Conservation (phyloP, 2,113 vertebrate species). For the Tenrec ecaudatus region DNA sequence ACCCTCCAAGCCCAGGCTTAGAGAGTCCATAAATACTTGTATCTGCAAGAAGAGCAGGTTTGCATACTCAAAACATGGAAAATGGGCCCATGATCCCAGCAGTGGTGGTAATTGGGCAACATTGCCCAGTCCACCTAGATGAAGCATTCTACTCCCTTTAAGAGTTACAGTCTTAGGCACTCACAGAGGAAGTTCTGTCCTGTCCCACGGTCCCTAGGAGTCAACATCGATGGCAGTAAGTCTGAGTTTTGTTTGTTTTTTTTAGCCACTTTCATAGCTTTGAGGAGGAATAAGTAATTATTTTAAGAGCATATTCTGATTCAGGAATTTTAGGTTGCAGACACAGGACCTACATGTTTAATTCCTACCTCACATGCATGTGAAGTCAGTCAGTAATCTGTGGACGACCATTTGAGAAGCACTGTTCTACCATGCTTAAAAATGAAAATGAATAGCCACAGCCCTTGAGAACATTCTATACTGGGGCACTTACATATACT, state of each 20-base stretch:
- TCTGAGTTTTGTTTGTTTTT: background rate
- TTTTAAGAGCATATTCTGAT: constrained; percentile 11
- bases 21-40: background rate
- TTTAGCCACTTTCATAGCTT: background rate
- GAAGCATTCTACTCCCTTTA: too few species aligned
- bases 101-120: background rate
- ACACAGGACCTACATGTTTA: background rate
- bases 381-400: background rate
- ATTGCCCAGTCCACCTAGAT: background rate
- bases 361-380: background rate
- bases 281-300: background rate
- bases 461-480: background rate
- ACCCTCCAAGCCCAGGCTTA: background rate
- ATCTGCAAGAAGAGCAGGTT: background rate
- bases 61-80: background rate
- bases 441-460: constrained; percentile 31
- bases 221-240: too few species aligned
- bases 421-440: background rate
- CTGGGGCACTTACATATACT: background rate
- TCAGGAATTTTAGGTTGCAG: background rate
- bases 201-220: too few species aligned
- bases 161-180: too few species aligned
- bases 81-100: background rate
- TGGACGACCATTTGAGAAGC: background rate
- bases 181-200: background rate